phyloP scores from a whole-genome alignment of 2,888 invertebrate genomes.

The Chromoteleia sp. region DNA sequence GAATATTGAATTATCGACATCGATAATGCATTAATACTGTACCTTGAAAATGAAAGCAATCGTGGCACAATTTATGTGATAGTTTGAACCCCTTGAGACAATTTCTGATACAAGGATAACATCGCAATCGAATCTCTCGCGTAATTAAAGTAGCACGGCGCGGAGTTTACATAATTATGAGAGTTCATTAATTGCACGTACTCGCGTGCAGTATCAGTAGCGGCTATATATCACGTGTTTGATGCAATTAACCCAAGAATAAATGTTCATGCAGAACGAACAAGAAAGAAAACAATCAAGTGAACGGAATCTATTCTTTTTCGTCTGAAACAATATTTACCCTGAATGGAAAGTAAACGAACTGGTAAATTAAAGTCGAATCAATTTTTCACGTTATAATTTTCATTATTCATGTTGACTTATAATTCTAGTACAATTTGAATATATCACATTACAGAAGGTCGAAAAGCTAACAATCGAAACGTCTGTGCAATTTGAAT shows the following conservation, averaged over 20 bases:
- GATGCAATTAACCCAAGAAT: slow-evolving; percentile 23
- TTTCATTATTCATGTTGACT: no score
- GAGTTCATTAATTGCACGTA: slow-evolving; percentile 53
- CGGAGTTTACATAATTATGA: slow-evolving; percentile 64
- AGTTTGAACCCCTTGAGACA: slow-evolving; percentile 59
- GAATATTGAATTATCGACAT: slow-evolving; percentile 24
- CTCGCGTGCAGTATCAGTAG: slow-evolving; percentile 38
- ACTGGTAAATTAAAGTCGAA: no score
- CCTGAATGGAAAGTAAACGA: no score
- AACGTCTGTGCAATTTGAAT: no score
- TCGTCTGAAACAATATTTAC: no score
- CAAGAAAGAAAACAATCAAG: not conserved
- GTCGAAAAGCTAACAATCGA: no score
- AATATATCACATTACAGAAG: no score
- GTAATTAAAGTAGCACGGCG: slow-evolving; percentile 61
- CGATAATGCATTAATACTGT: slow-evolving; percentile 31
- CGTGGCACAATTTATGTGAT: slow-evolving; percentile 34
- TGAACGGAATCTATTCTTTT: not conserved
- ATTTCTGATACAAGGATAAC: slow-evolving; percentile 57
- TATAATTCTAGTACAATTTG: no score
- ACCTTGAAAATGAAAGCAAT: slow-evolving; percentile 42
- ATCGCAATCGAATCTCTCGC: slow-evolving; percentile 54
- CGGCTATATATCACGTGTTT: slow-evolving; percentile 9
- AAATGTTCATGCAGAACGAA: not conserved
- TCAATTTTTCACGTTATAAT: no score